Conservation (phyloP, 2,113 vertebrate genomes). For the Pogonocichla stellata region DNA sequence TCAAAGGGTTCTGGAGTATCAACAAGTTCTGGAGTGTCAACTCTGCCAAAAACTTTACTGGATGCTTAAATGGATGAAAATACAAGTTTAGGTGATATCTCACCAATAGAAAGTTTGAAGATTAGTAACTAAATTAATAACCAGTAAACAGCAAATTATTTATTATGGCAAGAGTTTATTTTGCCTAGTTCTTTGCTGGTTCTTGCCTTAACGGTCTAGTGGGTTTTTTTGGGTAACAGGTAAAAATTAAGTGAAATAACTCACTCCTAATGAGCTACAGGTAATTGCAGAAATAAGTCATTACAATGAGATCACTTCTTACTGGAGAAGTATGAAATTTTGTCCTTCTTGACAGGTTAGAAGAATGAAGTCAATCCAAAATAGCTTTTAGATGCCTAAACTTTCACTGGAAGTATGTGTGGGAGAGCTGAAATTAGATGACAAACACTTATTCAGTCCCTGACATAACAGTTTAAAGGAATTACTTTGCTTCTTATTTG, state of each 20-base stretch:
- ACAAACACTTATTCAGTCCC: not conserved
- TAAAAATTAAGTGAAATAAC: not conserved
- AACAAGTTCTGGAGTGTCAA: not conserved
- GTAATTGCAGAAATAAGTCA: not conserved
- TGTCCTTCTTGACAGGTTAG: not conserved
- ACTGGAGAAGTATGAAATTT: not conserved
- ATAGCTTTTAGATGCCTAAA: not conserved
- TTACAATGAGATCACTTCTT: not conserved
- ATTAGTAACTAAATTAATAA: not conserved
- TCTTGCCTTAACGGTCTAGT: not conserved
- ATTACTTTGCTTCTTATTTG: not conserved
- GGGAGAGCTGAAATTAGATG: conserved; percentile 31
- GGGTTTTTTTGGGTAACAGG: not conserved
- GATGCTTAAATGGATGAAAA: not conserved
- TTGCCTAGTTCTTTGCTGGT: not conserved
- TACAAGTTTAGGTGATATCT: not conserved
- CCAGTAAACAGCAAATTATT: not conserved
- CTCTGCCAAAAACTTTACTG: not conserved
- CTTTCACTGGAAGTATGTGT: not conserved
- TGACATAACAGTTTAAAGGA: not conserved
- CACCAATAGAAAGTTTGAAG: not conserved
- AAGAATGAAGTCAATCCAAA: not conserved
- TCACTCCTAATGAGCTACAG: not conserved
- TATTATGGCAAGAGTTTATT: not conserved
- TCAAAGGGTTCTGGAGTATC: not conserved